A percentile compares a stretch with the other conserved stretches of the same genome.
Conservation (phyloP, 1,140 invertebrate genomes). For the Drosophila burlai region DNA sequence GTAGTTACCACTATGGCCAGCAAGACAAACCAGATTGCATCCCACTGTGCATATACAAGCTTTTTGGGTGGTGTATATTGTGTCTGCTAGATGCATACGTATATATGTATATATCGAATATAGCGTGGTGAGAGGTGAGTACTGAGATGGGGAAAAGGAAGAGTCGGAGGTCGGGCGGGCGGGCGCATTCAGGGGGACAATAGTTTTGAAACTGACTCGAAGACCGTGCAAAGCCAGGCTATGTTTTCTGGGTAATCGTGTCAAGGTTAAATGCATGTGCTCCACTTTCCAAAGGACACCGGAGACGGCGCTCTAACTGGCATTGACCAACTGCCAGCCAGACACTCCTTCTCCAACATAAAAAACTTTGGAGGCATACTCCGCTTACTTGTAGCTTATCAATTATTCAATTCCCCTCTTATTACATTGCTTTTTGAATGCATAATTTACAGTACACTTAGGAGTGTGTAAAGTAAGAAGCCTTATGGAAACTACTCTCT, state of each 20-base stretch:
- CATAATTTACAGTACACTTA: background rate
- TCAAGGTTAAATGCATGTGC: conserved; percentile 80
- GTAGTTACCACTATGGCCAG: too few species aligned
- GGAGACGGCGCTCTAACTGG: conserved; percentile 28
- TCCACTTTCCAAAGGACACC: conserved; percentile 62
- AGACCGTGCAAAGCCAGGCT: conserved; percentile 32
- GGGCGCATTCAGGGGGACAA: conserved; percentile 18
- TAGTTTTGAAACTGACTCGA: conserved; percentile 29
- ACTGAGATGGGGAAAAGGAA: background rate
- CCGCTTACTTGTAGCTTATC: background rate
- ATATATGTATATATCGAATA: background rate
- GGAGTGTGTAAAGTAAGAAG: background rate
- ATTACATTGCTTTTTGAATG: background rate
- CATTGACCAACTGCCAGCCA: conserved; percentile 41
- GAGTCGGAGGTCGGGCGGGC: background rate
- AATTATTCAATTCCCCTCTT: conserved; percentile 9
- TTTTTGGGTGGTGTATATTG: conserved; percentile 36
- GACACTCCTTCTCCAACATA: conserved; percentile 2
- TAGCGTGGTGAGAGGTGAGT: conserved; percentile 34
- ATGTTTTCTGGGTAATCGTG: conserved; percentile 58
- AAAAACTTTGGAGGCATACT: conserved; percentile 1
- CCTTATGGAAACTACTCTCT: background rate
- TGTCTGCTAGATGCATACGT: conserved; percentile 1
- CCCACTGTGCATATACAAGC: conserved; percentile 15
- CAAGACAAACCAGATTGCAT: background rate